Evolutionary conservation across 2,113 vertebrate species (phyloP).

Genomic region (Poeciliopsis prolifica): DNA sequence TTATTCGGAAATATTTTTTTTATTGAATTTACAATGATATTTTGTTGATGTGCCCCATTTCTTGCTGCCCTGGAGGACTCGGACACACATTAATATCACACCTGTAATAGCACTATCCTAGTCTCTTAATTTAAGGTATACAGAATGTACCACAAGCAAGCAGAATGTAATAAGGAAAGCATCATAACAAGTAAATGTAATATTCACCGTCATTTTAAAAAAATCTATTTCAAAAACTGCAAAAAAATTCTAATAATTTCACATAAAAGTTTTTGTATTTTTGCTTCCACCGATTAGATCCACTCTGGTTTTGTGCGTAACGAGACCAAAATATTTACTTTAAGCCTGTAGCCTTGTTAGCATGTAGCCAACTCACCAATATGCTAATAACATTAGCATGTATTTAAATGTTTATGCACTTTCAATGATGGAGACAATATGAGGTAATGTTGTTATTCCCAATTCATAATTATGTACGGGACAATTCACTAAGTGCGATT

Average conservation of each 20-base stretch:
- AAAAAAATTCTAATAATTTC: slow-evolving; percentile 10
- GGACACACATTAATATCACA: slow-evolving; percentile 41
- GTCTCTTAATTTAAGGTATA: slow-evolving; percentile 73
- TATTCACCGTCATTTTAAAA: neutral
- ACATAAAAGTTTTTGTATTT: neutral
- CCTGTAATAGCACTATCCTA: slow-evolving; percentile 60
- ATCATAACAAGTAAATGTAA: slow-evolving; percentile 33
- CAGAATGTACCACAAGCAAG: slow-evolving; percentile 79
- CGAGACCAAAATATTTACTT: slow-evolving; percentile 11
- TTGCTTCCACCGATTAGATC: neutral
- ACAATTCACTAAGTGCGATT: slow-evolving; percentile 62
- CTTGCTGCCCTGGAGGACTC: slow-evolving; percentile 23
- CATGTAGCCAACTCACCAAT: slow-evolving; percentile 17
- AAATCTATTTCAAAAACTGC: neutral
- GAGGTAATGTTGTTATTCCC: slow-evolving; percentile 67
- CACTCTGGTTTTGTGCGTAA: neutral
- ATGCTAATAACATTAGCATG: slow-evolving; percentile 28
- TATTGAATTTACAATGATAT: slow-evolving; percentile 68
- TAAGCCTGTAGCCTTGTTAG: slow-evolving; percentile 27
- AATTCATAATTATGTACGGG: slow-evolving; percentile 42
- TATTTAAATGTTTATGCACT: slow-evolving; percentile 23
- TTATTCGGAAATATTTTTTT: slow-evolving; percentile 50
- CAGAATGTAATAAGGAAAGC: slow-evolving; percentile 51
- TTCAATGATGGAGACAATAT: slow-evolving; percentile 45
- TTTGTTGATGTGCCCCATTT: slow-evolving; percentile 44